Percentiles rank a stretch among this genome's conserved stretches.
Conservation (phyloP, 2,113 vertebrate species). For the Entosphenus tridentatus region DNA sequence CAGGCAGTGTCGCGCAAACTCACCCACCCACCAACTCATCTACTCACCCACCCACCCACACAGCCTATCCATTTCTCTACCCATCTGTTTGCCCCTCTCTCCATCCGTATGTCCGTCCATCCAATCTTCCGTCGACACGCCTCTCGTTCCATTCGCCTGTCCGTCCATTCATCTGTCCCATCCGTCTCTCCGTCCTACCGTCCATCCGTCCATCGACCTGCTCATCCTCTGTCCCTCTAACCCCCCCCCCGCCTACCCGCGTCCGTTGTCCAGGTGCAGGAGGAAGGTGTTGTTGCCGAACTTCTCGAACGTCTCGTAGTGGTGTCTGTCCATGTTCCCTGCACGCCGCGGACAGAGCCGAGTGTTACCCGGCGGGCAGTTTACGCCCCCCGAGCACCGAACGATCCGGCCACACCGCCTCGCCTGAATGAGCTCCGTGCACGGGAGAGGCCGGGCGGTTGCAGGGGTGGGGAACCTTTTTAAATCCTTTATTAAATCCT, state of each 20-base stretch:
- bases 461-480: too few relatives aligned
- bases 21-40: too few relatives aligned
- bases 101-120: background rate
- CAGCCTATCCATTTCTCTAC: too few relatives aligned
- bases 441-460: too few relatives aligned
- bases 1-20: too few relatives aligned
- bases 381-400: too few relatives aligned
- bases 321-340: constrained; percentile 98
- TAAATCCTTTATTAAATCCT: too few relatives aligned
- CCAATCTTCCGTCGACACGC: background rate
- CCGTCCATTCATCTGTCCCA: background rate
- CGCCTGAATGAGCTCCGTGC: too few relatives aligned
- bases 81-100: background rate
- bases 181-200: background rate
- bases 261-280: constrained; percentile 87
- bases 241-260: constrained; percentile 39
- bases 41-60: too few relatives aligned
- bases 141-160: background rate
- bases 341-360: background rate
- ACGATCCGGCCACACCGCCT: too few relatives aligned
- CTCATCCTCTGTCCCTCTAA: background rate
- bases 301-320: constrained; percentile 96
- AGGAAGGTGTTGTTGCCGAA: constrained; percentile 94
- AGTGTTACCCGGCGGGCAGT: too few relatives aligned
- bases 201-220: background rate